Base-by-base conservation (phyloP, 2,113 vertebrate species). In the Aptenodytes patagonicus region DNA sequence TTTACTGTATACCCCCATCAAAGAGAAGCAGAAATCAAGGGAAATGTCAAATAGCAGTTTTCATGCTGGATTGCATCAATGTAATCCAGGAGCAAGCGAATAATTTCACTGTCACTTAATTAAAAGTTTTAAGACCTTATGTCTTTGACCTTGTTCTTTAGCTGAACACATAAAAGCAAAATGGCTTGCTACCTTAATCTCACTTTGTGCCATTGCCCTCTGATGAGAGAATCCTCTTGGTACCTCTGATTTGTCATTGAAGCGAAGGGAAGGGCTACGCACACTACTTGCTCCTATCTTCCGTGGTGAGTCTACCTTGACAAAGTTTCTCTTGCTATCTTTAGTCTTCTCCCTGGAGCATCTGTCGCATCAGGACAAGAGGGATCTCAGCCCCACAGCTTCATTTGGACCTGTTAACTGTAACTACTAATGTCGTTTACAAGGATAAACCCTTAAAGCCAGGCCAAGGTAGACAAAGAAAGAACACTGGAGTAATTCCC, bases 161-260 rank as follows among this genome's bases (percentile, higher is more conserved):
- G 90, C 68, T 88, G 97, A 96, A 60, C 68, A 87, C 84, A 86
- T 95, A 89, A 95, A 96, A 95, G 89, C 78, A 91, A 88, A 96
- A 83, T 93, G 92, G 72, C 65, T 88, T 91, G 76, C 86, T 94
- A 46, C 89, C 85, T 95, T 92, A 92, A 94, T 96, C 95, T 96
- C 46, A 95, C 91, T 94, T 83, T 0, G 0, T 95, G 89, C 72
- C 60, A n/a, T 71, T 93, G 93, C 88, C 78, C 88, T 96, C 94
- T 84, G 91, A 95, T 95, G 92, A 94, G 87, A 93, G 90, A 97
- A 98, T 98, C 97, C 97, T 98, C 97, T 97, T 95, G 96, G 83
- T 97, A 97, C 97, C 96, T 98, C 98, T 98, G 97, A 98, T 97
- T 96, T 98, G 98, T 98, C 98, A 97, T 87, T 98, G 96, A 97